These are phyloP conservation scores for Loriculus beryllinus DNA, from an alignment of 2,797 vertebrate genomes.

Conservation along the genomic window DNA sequence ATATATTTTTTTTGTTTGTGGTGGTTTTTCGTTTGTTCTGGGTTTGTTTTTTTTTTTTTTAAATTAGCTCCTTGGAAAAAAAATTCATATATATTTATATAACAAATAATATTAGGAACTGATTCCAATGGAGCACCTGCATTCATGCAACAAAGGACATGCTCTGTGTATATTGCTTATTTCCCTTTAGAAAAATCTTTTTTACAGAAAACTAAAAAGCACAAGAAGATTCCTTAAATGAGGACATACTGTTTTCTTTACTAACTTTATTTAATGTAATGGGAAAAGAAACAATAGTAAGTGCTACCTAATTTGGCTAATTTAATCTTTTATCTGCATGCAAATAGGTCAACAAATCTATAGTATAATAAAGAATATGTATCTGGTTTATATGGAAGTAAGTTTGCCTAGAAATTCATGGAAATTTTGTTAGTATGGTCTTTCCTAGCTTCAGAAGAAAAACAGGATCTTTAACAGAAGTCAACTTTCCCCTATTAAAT, in stretches of 20 bases:
- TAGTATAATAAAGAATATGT: neutral
- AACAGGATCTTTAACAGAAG: neutral
- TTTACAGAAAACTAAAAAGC: neutral
- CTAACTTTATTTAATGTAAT: neutral
- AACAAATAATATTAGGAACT: neutral
- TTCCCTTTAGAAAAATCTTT: neutral
- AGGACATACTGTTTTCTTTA: neutral
- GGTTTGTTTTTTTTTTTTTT: too few relatives aligned
- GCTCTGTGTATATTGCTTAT: neutral
- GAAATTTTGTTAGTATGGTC: neutral
- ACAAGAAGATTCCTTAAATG: neutral
- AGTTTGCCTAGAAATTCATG: neutral
- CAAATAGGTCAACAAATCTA: neutral
- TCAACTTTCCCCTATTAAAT: constrained; percentile 15
- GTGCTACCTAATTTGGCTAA: neutral
- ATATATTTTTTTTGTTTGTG: neutral
- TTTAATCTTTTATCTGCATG: neutral
- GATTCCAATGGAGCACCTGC: neutral
- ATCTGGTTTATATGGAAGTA: neutral
- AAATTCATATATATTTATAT: neutral
- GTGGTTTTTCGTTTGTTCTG: neutral
- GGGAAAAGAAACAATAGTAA: neutral
- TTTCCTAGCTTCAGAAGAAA: constrained; percentile 19
- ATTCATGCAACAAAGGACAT: neutral
- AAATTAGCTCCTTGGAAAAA: neutral